A percentile compares a stretch with the other conserved stretches of the same genome.
phyloP scores from a whole-genome alignment of 2,888 invertebrate species.

The Sesia bembeciformis region DNA sequence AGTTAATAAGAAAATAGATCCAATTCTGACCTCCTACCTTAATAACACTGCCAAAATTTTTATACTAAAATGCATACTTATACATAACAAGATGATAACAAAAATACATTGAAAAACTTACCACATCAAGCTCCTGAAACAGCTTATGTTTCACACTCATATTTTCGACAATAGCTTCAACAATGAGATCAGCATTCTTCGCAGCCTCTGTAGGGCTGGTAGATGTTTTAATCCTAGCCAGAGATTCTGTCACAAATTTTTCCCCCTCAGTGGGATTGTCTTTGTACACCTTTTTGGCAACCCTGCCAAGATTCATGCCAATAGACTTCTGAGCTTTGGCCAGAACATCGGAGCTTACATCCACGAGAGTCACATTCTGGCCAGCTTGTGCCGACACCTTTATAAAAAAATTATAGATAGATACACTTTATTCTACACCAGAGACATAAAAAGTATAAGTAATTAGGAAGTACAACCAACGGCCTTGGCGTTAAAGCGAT shows the following conservation, averaged over 20 bases:
- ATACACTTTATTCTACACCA: constrained; percentile 41
- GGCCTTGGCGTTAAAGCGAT: too few relatives aligned
- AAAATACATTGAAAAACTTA: constrained; percentile 26
- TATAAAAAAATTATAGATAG: too few relatives aligned
- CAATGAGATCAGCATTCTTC: constrained; percentile 81
- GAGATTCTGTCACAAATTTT: constrained; percentile 78
- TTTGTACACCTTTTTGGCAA: constrained; percentile 85
- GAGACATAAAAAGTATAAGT: not conserved
- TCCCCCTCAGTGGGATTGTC: constrained; percentile 78
- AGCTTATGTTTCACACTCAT: constrained; percentile 84
- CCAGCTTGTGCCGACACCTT: constrained; percentile 90
- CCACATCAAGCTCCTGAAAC: constrained; percentile 81
- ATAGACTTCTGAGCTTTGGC: constrained; percentile 83
- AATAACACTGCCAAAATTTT: too few relatives aligned
- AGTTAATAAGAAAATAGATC: too few relatives aligned
- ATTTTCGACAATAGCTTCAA: constrained; percentile 92
- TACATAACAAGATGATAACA: too few relatives aligned
- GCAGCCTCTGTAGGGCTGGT: constrained; percentile 77
- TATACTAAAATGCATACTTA: too few relatives aligned
- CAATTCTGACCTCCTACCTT: too few relatives aligned
- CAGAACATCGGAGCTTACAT: constrained; percentile 81
- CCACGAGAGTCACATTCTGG: constrained; percentile 86
- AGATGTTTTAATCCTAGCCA: constrained; percentile 75
- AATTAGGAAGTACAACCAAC: not conserved
- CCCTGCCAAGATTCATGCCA: constrained; percentile 79